phyloP scores from a whole-genome alignment of 2,113 vertebrate species.

The Arvicanthis niloticus region DNA sequence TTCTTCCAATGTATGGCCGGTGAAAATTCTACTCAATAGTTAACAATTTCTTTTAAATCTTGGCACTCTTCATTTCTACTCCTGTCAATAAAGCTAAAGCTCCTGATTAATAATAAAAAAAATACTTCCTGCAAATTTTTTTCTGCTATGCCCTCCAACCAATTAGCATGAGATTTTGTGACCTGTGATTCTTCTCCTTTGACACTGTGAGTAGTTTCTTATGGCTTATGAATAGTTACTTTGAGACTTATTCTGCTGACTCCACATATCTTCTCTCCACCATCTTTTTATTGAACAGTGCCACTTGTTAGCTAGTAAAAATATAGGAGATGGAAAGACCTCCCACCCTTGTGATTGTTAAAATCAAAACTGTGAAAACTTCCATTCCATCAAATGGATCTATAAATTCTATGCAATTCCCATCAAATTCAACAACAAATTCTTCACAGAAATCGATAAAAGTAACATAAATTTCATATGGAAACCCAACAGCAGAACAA shows the following conservation, averaged over 20 bases:
- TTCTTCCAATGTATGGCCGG: neutral
- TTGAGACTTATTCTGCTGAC: neutral
- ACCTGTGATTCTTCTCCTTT: neutral
- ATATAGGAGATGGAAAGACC: no score
- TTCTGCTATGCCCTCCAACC: neutral
- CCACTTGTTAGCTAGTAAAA: neutral
- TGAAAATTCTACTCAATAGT: neutral
- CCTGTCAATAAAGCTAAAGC: neutral
- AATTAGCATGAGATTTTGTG: neutral
- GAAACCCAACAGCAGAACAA: neutral
- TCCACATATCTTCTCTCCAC: neutral
- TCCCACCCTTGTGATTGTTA: neutral
- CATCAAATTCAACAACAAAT: neutral
- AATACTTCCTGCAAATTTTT: neutral
- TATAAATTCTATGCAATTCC: neutral
- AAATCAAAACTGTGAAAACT: neutral
- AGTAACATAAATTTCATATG: neutral
- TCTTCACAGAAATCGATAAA: neutral
- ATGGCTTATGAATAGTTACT: neutral
- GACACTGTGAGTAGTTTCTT: neutral
- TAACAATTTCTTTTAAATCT: neutral
- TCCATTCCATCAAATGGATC: neutral
- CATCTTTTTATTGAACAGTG: neutral
- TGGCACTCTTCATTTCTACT: neutral
- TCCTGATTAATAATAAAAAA: neutral